These are phyloP conservation scores for Pyrocoelia pectoralis DNA, from an alignment of 2,888 invertebrate species.

Conservation along the genomic window DNA sequence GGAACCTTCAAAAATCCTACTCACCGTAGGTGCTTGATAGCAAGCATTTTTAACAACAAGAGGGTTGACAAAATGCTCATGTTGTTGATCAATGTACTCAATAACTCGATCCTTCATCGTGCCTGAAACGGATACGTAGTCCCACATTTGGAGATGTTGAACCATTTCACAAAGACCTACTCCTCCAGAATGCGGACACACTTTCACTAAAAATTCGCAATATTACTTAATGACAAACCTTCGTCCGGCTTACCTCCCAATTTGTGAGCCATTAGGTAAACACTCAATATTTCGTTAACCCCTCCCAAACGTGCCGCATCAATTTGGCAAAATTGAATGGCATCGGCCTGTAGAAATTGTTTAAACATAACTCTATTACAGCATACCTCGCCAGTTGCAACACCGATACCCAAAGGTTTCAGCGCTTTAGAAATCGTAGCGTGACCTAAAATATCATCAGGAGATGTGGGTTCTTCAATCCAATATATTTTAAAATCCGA, in stretches of 20 bases:
- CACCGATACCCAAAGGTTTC: slow-evolving; percentile 78
- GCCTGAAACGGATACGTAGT: slow-evolving; percentile 78
- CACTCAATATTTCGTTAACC: slow-evolving; percentile 85
- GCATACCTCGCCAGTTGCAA: slow-evolving; percentile 93
- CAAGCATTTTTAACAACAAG: slow-evolving; percentile 72
- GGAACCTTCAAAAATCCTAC: slow-evolving; percentile 35
- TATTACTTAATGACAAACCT: background rate
- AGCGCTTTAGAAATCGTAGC: slow-evolving; percentile 78
- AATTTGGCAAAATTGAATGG: slow-evolving; percentile 88
- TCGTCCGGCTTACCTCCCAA: slow-evolving; percentile 67
- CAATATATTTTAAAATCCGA: slow-evolving; percentile 79
- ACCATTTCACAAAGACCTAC: slow-evolving; percentile 94
- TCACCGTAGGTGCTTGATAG: slow-evolving; percentile 80
- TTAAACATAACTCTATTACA: slow-evolving; percentile 93
- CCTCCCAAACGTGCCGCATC: slow-evolving; percentile 90
- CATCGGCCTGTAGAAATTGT: slow-evolving; percentile 83
- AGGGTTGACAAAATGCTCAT: slow-evolving; percentile 85
- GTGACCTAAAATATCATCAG: slow-evolving; percentile 91
- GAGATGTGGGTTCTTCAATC: slow-evolving; percentile 95
- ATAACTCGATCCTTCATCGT: slow-evolving; percentile 76
- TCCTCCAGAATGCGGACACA: slow-evolving; percentile 95
- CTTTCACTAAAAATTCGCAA: slow-evolving; percentile 68
- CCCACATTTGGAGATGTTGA: slow-evolving; percentile 91
- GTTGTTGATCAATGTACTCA: slow-evolving; percentile 90
- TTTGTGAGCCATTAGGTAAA: slow-evolving; percentile 90